These are phyloP conservation scores for Tolmerus cingulatus DNA, from an alignment of 2,888 invertebrate genomes.

Conservation along the genomic window DNA sequence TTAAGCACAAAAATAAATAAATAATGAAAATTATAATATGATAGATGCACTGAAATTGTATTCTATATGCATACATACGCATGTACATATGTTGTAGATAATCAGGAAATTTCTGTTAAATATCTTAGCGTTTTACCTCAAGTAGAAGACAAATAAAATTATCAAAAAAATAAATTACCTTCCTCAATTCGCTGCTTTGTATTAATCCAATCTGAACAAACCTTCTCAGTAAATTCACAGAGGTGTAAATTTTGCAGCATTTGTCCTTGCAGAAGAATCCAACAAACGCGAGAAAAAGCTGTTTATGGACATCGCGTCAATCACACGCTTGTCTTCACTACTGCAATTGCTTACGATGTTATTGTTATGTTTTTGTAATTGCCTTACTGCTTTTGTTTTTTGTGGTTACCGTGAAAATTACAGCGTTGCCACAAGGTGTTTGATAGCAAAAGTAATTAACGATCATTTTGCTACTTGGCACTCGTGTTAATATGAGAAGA, in stretches of 20 bases:
- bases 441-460: neutral
- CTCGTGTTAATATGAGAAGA: neutral
- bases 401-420: neutral
- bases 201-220: neutral
- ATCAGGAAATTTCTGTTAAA: neutral
- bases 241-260: neutral
- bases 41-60: no score
- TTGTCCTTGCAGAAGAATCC: neutral
- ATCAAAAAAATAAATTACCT: neutral
- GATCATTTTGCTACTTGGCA: neutral
- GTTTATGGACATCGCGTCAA: neutral
- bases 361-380: neutral
- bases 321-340: neutral
- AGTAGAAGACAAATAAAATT: neutral
- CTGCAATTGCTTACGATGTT: neutral
- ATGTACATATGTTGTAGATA: no score
- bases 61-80: no score
- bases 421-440: neutral
- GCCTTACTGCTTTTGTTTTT: neutral
- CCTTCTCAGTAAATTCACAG: neutral
- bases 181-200: neutral
- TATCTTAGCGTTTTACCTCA: neutral
- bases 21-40: no score
- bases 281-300: neutral
- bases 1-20: no score